These are phyloP conservation scores for Pseudachorutes palmiensis DNA, from an alignment of 1,140 invertebrate species.

Conservation along the genomic window DNA sequence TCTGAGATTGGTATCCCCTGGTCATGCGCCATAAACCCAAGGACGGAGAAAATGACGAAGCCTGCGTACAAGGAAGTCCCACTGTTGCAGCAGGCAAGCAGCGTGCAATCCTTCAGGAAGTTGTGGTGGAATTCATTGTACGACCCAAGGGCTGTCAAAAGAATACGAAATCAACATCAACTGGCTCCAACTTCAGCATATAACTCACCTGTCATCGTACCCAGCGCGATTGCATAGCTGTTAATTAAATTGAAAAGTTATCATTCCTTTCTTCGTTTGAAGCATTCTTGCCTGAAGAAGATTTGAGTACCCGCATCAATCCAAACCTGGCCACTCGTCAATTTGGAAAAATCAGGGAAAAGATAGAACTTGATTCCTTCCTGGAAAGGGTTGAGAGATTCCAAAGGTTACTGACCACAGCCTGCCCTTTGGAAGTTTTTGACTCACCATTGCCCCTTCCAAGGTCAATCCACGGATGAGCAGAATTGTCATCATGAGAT, in stretches of 20 bases:
- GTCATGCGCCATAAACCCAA: slow-evolving; percentile 62
- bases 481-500: slow-evolving; percentile 51
- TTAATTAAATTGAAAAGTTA: not conserved
- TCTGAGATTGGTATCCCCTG: slow-evolving; percentile 43
- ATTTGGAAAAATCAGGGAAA: slow-evolving; percentile 49
- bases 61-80: slow-evolving; percentile 62
- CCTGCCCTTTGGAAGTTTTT: not conserved
- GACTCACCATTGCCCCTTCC: slow-evolving; percentile 43
- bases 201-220: slow-evolving; percentile 45
- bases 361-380: slow-evolving; percentile 53
- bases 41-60: slow-evolving; percentile 64
- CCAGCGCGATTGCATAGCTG: slow-evolving; percentile 57
- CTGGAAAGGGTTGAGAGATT: slow-evolving; percentile 10
- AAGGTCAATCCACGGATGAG: slow-evolving; percentile 50
- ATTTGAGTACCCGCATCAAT: slow-evolving; percentile 53
- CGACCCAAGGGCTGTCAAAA: slow-evolving; percentile 53
- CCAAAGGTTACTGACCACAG: not conserved
- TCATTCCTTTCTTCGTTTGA: slow-evolving; percentile 40
- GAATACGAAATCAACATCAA: slow-evolving; percentile 46
- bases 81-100: slow-evolving; percentile 62
- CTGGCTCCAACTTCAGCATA: slow-evolving; percentile 46
- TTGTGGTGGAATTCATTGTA: slow-evolving; percentile 67
- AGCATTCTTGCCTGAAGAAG: slow-evolving; percentile 47
- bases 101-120: slow-evolving; percentile 57
- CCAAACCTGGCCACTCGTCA: slow-evolving; percentile 45